A percentile compares a stretch with the other conserved stretches of the same genome.
Conservation (phyloP, 2,113 vertebrate species). For the Cygnus buccinator region DNA sequence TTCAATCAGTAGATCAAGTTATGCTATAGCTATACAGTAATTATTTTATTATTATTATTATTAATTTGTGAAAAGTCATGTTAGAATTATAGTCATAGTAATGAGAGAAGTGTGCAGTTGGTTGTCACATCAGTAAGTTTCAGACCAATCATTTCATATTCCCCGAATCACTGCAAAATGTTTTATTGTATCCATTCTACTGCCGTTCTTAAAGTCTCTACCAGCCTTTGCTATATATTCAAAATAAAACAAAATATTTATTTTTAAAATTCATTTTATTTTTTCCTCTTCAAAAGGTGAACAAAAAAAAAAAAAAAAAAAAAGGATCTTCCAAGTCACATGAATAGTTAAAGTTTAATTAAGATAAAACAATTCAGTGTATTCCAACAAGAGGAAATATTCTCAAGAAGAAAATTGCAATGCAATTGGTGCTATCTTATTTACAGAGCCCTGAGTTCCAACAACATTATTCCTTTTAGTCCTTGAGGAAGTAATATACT, state of each 20-base stretch:
- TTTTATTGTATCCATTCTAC: not conserved
- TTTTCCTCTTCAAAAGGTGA: not conserved
- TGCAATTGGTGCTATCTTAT: conserved; percentile 43
- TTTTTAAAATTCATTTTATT: not conserved
- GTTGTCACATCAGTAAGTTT: not conserved
- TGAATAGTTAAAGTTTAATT: not conserved
- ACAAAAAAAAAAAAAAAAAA: too few species aligned
- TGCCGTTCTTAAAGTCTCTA: not conserved
- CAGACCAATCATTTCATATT: not conserved
- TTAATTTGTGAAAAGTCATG: not conserved
- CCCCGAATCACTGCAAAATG: not conserved
- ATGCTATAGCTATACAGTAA: not conserved
- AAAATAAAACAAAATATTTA: not conserved
- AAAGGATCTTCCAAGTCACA: not conserved
- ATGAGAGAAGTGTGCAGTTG: not conserved
- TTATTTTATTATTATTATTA: not conserved
- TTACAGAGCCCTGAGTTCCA: conserved; percentile 63
- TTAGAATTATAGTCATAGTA: not conserved
- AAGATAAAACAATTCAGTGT: conserved; percentile 30
- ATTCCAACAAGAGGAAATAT: not conserved
- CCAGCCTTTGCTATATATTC: not conserved
- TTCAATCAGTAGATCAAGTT: not conserved
- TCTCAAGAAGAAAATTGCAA: not conserved
- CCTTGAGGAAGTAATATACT: conserved; percentile 82
- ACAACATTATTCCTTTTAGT: conserved; percentile 74